phyloP scores from a whole-genome alignment of 2,888 invertebrate species.

The Aphodius sticticus region DNA sequence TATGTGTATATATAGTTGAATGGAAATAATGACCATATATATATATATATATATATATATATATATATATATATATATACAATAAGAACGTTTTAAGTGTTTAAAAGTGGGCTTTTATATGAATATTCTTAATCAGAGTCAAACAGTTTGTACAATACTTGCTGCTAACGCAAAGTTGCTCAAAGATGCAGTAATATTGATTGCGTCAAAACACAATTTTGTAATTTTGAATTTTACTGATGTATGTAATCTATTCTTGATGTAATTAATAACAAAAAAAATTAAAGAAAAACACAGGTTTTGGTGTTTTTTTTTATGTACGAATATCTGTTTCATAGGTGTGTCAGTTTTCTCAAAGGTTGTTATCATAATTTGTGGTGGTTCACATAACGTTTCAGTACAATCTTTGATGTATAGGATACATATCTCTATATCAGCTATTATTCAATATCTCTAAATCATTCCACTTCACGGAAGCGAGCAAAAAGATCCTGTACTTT shows the following conservation, averaged over 20 bases:
- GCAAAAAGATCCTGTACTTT: background rate
- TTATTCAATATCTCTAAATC: background rate
- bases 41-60: too few species aligned
- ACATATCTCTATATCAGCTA: background rate
- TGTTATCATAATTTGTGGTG: background rate
- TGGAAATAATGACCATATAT: too few species aligned
- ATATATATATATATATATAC: too few species aligned
- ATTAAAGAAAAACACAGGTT: background rate
- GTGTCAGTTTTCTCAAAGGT: background rate
- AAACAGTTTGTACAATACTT: background rate
- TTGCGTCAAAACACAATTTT: background rate
- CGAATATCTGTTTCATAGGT: background rate
- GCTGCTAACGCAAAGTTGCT: background rate
- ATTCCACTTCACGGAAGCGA: background rate
- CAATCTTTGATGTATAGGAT: background rate
- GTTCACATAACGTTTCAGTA: background rate
- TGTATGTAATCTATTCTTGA: background rate
- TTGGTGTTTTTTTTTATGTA: background rate
- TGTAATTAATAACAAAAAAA: background rate
- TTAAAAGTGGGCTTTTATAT: background rate
- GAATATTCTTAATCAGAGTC: background rate
- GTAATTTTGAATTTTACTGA: background rate
- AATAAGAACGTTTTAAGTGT: background rate
- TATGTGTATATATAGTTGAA: too few species aligned
- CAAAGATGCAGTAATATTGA: background rate